These are phyloP conservation scores for Scleropages formosus DNA, from an alignment of 2,797 vertebrate genomes.

Conservation along the genomic window DNA sequence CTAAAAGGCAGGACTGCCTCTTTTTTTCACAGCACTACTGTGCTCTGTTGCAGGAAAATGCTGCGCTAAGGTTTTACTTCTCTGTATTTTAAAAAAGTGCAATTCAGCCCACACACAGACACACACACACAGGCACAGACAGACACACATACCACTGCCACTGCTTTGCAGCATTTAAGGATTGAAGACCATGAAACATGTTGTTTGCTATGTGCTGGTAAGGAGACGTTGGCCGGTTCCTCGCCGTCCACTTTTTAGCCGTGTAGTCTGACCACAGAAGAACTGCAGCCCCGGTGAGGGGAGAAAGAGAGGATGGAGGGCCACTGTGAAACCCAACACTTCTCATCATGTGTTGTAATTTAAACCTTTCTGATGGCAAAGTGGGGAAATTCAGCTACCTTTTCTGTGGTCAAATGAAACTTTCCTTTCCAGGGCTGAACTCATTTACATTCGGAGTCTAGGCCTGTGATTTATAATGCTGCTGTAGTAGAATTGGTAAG, in stretches of 20 bases:
- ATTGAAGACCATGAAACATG: not conserved
- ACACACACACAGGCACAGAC: too few species aligned
- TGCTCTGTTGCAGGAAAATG: not conserved
- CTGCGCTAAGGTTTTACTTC: not conserved
- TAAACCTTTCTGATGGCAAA: not conserved
- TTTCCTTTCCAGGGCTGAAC: not conserved
- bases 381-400: slow-evolving; percentile 4
- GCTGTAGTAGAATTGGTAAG: not conserved
- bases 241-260: not conserved
- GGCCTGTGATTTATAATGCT: slow-evolving; percentile 11
- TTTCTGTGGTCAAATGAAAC: slow-evolving; percentile 24
- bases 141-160: too few species aligned
- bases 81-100: too few species aligned
- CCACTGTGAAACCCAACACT: too few species aligned
- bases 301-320: too few species aligned
- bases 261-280: not conserved
- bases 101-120: too few species aligned
- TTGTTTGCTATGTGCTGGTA: not conserved
- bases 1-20: not conserved
- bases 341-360: too few species aligned
- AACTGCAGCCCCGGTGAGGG: too few species aligned
- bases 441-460: not conserved
- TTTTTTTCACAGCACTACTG: not conserved
- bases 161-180: not conserved
- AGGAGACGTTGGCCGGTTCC: not conserved